phyloP scores from a whole-genome alignment of 2,797 vertebrate species.

The Phalanger gymnotis region DNA sequence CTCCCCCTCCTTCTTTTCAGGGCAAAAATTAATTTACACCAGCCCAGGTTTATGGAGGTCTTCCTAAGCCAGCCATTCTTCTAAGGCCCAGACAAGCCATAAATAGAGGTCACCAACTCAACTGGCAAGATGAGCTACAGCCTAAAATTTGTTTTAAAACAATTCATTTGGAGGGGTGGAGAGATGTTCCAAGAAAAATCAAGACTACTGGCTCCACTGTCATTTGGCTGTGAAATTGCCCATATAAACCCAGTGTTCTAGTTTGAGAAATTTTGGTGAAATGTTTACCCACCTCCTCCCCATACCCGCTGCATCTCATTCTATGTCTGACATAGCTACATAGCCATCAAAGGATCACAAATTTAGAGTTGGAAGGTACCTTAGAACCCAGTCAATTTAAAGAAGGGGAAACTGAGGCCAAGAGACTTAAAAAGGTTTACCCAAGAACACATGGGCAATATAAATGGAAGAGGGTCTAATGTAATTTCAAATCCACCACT shows the following conservation, averaged over 20 bases:
- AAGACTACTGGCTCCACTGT: constrained; percentile 27
- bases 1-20: neutral
- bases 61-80: constrained; percentile 12
- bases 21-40: neutral
- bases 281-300: neutral
- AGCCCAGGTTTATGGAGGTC: neutral
- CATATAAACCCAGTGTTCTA: constrained; percentile 4
- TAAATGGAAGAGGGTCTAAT: neutral
- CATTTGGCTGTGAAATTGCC: constrained; percentile 28
- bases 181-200: neutral
- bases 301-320: neutral
- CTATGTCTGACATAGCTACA: neutral
- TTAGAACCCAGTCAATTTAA: neutral
- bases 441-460: neutral
- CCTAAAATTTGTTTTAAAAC: constrained; percentile 59
- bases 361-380: neutral
- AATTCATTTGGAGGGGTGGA: neutral
- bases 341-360: neutral
- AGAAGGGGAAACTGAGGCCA: neutral
- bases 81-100: constrained; percentile 21
- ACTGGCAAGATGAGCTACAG: constrained; percentile 44
- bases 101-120: neutral
- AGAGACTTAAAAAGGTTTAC: neutral
- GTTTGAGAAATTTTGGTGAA: constrained; percentile 19
- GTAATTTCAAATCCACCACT: neutral